A percentile compares a stretch with the other conserved stretches of the same genome.
Conservation (phyloP, 2,888 invertebrate species). For the Rhyacophila evoluta region DNA sequence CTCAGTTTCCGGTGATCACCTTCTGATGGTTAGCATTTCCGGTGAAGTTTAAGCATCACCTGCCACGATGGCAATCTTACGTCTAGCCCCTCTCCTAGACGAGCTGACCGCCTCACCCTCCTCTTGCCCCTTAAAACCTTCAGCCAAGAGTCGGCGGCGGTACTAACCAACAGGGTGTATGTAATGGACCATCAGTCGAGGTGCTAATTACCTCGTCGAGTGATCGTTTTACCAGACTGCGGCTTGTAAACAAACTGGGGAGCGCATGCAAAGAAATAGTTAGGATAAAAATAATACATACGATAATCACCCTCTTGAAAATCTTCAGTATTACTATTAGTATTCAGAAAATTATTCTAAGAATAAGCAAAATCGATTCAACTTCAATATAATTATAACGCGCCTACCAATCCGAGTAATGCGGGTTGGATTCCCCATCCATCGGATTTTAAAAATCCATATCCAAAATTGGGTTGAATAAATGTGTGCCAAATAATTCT, state of each 20-base stretch:
- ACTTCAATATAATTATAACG: no score
- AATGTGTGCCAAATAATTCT: no score
- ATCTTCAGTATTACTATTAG: no score
- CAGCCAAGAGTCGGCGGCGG: neutral
- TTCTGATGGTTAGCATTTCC: conserved; percentile 14
- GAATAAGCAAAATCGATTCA: neutral
- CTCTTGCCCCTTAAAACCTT: neutral
- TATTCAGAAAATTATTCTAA: neutral
- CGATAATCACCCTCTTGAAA: no score
- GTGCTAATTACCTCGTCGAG: conserved; percentile 38
- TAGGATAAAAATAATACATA: neutral
- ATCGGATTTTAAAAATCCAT: no score
- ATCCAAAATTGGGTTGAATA: no score
- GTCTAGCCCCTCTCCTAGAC: neutral
- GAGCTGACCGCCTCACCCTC: conserved; percentile 17
- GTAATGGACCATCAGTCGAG: conserved; percentile 39
- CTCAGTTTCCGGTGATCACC: neutral
- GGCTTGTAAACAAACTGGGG: neutral
- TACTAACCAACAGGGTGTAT: neutral
- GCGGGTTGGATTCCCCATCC: no score
- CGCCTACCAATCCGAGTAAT: no score
- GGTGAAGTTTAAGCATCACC: neutral
- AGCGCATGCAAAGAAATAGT: neutral
- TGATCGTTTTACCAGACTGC: neutral
- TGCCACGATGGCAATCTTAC: conserved; percentile 13